Evolutionary conservation across 2,888 invertebrate species (phyloP).

Genomic region (Drosophila eohydei): DNA sequence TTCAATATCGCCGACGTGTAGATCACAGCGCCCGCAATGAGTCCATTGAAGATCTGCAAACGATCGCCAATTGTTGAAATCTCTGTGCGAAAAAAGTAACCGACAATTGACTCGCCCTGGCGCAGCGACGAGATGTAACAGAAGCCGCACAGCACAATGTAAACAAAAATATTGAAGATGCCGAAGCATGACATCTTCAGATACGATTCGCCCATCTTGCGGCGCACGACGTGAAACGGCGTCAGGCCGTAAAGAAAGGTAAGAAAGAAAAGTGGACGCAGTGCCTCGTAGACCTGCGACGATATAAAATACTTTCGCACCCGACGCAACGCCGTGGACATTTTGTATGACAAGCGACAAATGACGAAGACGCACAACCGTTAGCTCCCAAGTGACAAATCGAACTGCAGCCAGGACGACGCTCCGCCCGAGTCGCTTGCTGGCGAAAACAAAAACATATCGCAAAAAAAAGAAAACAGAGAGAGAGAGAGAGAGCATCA

Average conservation of each 20-base stretch:
- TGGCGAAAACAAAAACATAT: constrained; percentile 30
- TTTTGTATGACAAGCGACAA: constrained; percentile 16
- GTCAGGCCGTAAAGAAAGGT: constrained; percentile 82
- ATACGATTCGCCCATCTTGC: constrained; percentile 73
- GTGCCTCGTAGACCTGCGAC: constrained; percentile 82
- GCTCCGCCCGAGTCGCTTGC: neutral
- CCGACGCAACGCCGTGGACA: constrained; percentile 60
- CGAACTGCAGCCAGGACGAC: constrained; percentile 59
- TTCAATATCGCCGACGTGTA: constrained; percentile 79
- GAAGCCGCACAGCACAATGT: constrained; percentile 67
- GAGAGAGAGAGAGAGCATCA: constrained; percentile 9
- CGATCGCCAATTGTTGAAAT: constrained; percentile 83
- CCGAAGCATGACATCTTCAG: constrained; percentile 72
- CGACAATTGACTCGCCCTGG: constrained; percentile 81
- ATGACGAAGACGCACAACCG: constrained; percentile 36
- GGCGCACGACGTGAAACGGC: constrained; percentile 79
- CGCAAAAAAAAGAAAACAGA: constrained; percentile 3
- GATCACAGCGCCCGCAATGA: constrained; percentile 80
- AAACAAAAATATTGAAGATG: constrained; percentile 70
- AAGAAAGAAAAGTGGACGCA: constrained; percentile 80
- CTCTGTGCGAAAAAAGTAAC: constrained; percentile 82
- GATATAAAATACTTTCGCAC: constrained; percentile 81
- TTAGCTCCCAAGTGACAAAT: constrained; percentile 43
- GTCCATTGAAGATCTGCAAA: constrained; percentile 81
- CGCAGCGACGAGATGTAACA: constrained; percentile 73